Evolutionary conservation across 2,113 vertebrate genomes (phyloP), one percentile per base, ranked within the genome.

Genomic region (Zosterops japonicus): DNA sequence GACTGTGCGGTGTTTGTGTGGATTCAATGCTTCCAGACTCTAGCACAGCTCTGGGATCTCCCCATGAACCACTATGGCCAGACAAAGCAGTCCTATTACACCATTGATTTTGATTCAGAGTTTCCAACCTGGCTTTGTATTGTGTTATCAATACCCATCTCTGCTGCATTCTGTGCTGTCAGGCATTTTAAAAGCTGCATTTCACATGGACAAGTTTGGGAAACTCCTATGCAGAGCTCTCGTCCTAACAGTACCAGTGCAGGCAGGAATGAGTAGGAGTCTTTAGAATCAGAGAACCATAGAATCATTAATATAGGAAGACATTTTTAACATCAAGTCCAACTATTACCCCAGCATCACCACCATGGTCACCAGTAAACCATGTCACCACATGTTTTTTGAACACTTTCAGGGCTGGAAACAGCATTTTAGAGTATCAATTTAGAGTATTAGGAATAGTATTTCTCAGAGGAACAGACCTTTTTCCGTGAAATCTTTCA

Each of bases 41-140:
- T 80, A 2, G 0, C 7, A 6, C 9, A 46, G 64, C 60, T 59
- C 65, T 4, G 14, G 39, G 36, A 27, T 65, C 70, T 55, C 52
- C 2, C n/a, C 0, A 20, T 29, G 33, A n/a, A 53, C 65, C 14
- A 0, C 64, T 11, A 0, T 2, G 18, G 69, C 79, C 1, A 0
- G 53, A 33, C 4, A 12, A 46, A 39, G 50, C 2, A 1, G 10
- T 44, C 44, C 13, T n/a, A 44, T 42, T 27, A 33, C 52, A n/a
- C 42, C 42, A 4, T 29, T n/a, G 0, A 18, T 72, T 64, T 41
- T 35, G 53, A 74, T 5, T 0, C 1, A 68, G 28, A 56, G 57
- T 59, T 91, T 65, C 42, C 25, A 1, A 1, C 44, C 33, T 84
- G 69, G 27, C 22, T 81, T 68, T 35, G 25, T 64, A 11, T n/a